Base-by-base conservation (phyloP, 2,797 vertebrate species). In the Serranus cabrilla region DNA sequence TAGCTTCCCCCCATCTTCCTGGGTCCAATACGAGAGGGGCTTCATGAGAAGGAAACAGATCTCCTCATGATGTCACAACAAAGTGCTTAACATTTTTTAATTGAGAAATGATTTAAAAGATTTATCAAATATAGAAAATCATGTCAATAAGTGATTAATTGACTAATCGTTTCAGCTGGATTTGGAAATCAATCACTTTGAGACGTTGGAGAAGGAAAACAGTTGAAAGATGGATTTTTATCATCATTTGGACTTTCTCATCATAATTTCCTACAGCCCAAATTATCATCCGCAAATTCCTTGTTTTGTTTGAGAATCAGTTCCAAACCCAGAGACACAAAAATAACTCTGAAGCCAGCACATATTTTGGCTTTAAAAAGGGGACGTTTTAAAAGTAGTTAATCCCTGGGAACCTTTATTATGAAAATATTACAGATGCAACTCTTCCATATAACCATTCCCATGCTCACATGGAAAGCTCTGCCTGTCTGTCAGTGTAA, bases 401-500 rank as follows among this genome's bases (percentile, higher is more conserved):
- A 27, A 25, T 56, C 47, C 23, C 9, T 18, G n/a, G 12, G 4
- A 49, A 20, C 8, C 3, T 34, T 56, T 56, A 45, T 42, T 6
- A 52, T 52, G 10, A 42, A 45, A 60, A 56, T 6, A 59, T 23
- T 7, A 73, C 23, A 43, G 7, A 40, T 31, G 12, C 25, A 60
- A 47, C 31, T 43, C 59, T 37, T 82, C 64, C 40, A 74, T 47
- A 47, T 40, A 79, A 76, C 71, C 13, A 42, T 71, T 56, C 34
- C 25, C 52, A 17, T 78, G 55, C 59, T 78, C 39, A 73, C 73
- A 85, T 69, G 81, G 81, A 62, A 77, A 77, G 58, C 13, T 3
- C 52, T 84, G 68, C 62, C 71, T 81, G 83, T 81, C 84, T 75
- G 79, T 87, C 83, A 80, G 64, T 59, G 61, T 79, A 86, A 85